A percentile compares a stretch with the other conserved stretches of the same genome.
Conservation (phyloP, 2,888 invertebrate genomes). For the Drosophila fungiperda region DNA sequence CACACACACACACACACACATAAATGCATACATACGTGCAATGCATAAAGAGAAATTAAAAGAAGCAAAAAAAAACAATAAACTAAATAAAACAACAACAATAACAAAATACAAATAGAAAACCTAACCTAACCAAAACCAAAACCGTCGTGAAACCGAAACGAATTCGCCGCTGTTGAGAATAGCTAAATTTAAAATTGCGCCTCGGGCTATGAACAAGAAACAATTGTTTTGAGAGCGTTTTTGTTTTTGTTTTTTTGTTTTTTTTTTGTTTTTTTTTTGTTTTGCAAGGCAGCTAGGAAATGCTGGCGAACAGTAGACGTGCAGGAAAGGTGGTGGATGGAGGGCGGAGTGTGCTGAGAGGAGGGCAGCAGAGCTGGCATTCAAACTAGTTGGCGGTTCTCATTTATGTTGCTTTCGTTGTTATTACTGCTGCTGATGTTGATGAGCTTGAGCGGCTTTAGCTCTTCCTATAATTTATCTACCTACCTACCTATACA, state of each 20-base stretch:
- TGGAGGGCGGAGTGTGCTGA: not conserved
- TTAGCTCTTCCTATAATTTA: constrained; percentile 60
- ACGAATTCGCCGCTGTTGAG: constrained; percentile 34
- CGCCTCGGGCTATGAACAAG: constrained; percentile 64
- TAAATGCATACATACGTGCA: not conserved
- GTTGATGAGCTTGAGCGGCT: constrained; percentile 51
- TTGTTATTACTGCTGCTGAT: constrained; percentile 39
- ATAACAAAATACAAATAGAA: not conserved
- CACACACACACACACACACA: not conserved
- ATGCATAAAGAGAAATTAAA: constrained; percentile 2
- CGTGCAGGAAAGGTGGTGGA: not conserved
- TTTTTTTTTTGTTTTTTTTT: constrained; percentile 2
- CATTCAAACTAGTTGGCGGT: constrained; percentile 53
- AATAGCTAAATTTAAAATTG: constrained; percentile 63
- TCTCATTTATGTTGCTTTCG: constrained; percentile 34
- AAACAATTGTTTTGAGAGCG: constrained; percentile 69
- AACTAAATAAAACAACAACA: constrained; percentile 7
- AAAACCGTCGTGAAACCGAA: constrained; percentile 42
- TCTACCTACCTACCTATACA: constrained; percentile 38
- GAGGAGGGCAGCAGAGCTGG: not conserved
- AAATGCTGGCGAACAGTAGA: constrained; percentile 12
- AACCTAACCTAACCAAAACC: constrained; percentile 14
- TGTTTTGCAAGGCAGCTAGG: constrained; percentile 45
- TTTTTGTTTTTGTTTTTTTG: constrained; percentile 38
- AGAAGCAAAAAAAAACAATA: not conserved